These are phyloP conservation scores for Tipula unca DNA, from an alignment of 2,888 invertebrate species.

Conservation along the genomic window DNA sequence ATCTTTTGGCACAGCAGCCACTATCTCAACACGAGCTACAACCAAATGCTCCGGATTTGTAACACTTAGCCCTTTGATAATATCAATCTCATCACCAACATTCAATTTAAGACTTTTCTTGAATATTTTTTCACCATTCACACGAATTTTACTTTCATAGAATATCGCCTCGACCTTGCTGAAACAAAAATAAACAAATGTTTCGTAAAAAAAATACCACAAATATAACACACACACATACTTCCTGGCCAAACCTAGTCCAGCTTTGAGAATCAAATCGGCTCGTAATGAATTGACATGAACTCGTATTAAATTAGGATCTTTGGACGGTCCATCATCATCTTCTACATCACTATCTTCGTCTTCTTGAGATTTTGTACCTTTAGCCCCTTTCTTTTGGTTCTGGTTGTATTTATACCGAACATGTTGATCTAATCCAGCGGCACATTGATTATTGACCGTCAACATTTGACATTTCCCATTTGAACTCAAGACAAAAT, in stretches of 20 bases:
- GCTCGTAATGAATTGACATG: conserved; percentile 58
- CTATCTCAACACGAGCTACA: conserved; percentile 59
- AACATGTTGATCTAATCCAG: neutral
- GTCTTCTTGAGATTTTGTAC: neutral
- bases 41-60: conserved; percentile 60
- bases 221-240: too few relatives aligned
- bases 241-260: conserved; percentile 64
- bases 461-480: neutral
- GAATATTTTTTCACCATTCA: conserved; percentile 65
- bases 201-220: too few relatives aligned
- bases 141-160: conserved; percentile 69
- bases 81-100: conserved; percentile 68
- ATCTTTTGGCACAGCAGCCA: conserved; percentile 46
- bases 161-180: conserved; percentile 74
- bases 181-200: neutral
- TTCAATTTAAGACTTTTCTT: conserved; percentile 67
- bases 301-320: conserved; percentile 56
- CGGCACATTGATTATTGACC: neutral
- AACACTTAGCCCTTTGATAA: conserved; percentile 57
- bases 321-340: conserved; percentile 47
- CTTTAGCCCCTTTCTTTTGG: neutral
- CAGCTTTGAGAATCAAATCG: conserved; percentile 61
- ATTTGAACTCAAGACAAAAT: neutral
- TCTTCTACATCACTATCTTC: conserved; percentile 46
- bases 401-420: neutral